These are phyloP conservation scores for Phyllostomus discolor DNA, from an alignment of 2,113 vertebrate species.

Conservation along the genomic window DNA sequence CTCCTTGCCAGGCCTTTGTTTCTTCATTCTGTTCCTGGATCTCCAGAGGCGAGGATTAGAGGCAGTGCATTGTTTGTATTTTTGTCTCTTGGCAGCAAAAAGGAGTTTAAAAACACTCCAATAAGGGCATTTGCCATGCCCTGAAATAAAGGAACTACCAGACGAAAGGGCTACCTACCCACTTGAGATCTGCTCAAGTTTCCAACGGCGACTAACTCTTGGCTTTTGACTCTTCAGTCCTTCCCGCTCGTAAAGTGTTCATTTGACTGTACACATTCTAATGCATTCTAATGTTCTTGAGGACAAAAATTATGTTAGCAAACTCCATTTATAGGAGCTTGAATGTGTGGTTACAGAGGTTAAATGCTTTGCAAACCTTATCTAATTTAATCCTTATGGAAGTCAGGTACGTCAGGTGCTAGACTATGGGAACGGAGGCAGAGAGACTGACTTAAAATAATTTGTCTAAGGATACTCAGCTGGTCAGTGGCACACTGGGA, in stretches of 20 bases:
- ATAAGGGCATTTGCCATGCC: neutral
- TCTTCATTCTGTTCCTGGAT: conserved; percentile 49
- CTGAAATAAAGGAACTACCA: conserved; percentile 11
- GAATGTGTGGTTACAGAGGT: neutral
- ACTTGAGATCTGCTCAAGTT: conserved; percentile 17
- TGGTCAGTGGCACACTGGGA: neutral
- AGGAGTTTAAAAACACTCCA: conserved; percentile 16
- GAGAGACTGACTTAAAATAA: neutral
- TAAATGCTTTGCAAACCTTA: neutral
- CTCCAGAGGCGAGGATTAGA: conserved; percentile 55
- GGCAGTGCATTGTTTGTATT: conserved; percentile 46
- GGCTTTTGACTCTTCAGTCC: conserved; percentile 1
- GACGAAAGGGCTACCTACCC: conserved; percentile 31
- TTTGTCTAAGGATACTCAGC: neutral
- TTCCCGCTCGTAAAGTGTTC: neutral
- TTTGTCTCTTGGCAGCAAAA: conserved; percentile 50
- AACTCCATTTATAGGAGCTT: neutral
- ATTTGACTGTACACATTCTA: neutral
- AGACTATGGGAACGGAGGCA: neutral
- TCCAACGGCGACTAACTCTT: neutral
- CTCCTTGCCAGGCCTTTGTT: conserved; percentile 32
- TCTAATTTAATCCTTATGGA: neutral
- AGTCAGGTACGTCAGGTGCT: neutral
- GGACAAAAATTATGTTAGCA: neutral
- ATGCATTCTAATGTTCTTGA: neutral